Base-by-base conservation (phyloP, 2,113 vertebrate genomes). In the Tetraodon nigroviridis region DNA sequence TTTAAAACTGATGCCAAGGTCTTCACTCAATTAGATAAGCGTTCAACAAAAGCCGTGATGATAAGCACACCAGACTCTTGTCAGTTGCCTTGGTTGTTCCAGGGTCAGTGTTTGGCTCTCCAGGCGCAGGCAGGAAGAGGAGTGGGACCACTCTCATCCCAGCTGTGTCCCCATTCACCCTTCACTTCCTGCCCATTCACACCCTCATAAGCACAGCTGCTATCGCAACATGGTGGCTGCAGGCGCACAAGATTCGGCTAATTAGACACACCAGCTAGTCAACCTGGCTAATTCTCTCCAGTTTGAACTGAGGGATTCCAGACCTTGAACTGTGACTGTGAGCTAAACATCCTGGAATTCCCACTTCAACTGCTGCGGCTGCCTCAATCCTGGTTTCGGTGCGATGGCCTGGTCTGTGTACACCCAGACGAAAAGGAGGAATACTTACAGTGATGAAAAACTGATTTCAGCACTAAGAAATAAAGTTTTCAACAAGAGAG, bases 91-190 rank as follows among this genome's bases (percentile, higher is more conserved):
- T 62, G 48, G 40, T 60, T 69, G 19, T 57, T 69, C 58, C 10
- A 40, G 61, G 69, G 60, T 37, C 32, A 37, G 32, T 37, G 10
- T 32, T 12, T 8, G 32, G 32, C 32, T 37, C 8, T 37, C 8
- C 32, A 37, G 32, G 12, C 10, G 4, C 32, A 37, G 32, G 32
- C 32, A 49, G 47, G 41, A 16, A 41, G n/a, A 37, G 41, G 27
- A 42, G 65, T 64, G 58, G 66, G 50, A 29, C 20, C 21, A 18
- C 60, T 51, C 72, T 77, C 64, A 71, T 73, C 75, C 75, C 76
- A 80, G 74, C 79, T 82, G 74, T 86, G 80, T 74, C 77, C 82
- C 78, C 22, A 44, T 69, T 83, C 71, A 86, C 67, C 69, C 73
- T 59, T 46, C 66, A 76, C 81, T 84, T 87, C 85, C 83, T 82